A percentile compares a stretch with the other conserved stretches of the same genome.
Conservation (phyloP, 2,888 invertebrate genomes). For the Drosophila anomalata region DNA sequence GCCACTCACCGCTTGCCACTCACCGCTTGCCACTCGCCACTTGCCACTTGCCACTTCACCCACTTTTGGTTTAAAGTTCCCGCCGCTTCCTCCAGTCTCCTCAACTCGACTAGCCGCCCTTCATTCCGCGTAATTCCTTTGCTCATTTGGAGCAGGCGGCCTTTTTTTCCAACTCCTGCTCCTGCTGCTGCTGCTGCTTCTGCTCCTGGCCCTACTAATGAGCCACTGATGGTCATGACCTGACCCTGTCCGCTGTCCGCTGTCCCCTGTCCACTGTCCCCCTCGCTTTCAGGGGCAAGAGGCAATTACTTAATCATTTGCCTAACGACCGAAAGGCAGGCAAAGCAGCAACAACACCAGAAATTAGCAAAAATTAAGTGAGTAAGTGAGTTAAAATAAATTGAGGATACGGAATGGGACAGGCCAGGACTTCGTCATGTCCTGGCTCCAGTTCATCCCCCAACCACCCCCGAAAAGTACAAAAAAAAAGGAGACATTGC, state of each 20-base stretch:
- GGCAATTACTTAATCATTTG: constrained; percentile 65
- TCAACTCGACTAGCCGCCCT: constrained; percentile 26
- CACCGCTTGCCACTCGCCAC: constrained; percentile 22
- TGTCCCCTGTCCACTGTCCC: not conserved
- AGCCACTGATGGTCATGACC: constrained; percentile 53
- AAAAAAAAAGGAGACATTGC: not conserved
- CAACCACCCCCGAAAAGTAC: not conserved
- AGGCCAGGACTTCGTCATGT: constrained; percentile 9
- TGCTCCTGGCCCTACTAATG: constrained; percentile 49
- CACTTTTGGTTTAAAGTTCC: constrained; percentile 24
- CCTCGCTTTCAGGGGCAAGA: constrained; percentile 22
- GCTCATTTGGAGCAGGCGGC: constrained; percentile 35
- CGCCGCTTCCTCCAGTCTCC: not conserved
- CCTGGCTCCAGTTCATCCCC: not conserved
- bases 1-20: constrained; percentile 35
- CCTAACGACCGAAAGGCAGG: constrained; percentile 53
- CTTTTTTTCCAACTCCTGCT: constrained; percentile 2
- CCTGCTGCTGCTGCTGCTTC: not conserved
- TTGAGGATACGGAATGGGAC: constrained; percentile 5
- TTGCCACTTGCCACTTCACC: constrained; percentile 10
- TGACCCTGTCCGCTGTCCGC: constrained; percentile 22
- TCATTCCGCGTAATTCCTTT: constrained; percentile 37
- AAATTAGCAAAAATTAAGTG: constrained; percentile 43
- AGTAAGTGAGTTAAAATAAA: constrained; percentile 27
- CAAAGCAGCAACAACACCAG: constrained; percentile 36